These are phyloP conservation scores for Penaeus japonicus DNA, from an alignment of 1,140 invertebrate genomes.

Conservation along the genomic window DNA sequence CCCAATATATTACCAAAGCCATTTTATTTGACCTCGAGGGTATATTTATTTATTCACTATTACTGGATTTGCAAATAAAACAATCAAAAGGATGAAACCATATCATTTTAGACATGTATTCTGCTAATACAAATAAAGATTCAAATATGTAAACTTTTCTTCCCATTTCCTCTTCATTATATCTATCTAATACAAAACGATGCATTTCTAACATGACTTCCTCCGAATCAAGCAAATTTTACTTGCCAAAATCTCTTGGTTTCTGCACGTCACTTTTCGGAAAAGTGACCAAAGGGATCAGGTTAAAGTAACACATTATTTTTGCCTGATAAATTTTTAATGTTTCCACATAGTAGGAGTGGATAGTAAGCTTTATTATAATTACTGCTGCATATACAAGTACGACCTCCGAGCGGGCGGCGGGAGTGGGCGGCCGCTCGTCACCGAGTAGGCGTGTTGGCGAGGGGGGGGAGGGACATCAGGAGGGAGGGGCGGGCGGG, in stretches of 20 bases:
- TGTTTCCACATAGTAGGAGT: conserved; percentile 56
- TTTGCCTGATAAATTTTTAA: conserved; percentile 54
- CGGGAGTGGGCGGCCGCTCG: conserved; percentile 33
- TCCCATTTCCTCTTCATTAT: neutral
- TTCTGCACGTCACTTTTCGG: too few species aligned
- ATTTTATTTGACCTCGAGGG: neutral
- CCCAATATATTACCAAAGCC: neutral
- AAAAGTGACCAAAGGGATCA: too few species aligned
- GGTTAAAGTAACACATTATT: neutral
- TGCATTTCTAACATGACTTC: too few species aligned
- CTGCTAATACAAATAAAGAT: neutral
- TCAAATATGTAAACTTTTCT: neutral
- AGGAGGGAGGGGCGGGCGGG: neutral
- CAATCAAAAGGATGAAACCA: neutral
- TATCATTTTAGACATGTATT: neutral
- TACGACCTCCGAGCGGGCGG: conserved; percentile 47
- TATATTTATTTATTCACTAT: neutral
- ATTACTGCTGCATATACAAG: conserved; percentile 57
- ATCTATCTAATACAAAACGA: neutral
- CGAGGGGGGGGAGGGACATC: conserved; percentile 16
- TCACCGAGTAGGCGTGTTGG: conserved; percentile 34
- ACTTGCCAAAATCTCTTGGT: too few species aligned
- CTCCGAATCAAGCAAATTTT: too few species aligned
- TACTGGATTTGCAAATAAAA: neutral
- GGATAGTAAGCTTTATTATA: conserved; percentile 53